phyloP scores from a whole-genome alignment of 2,888 invertebrate species.

The Phymatocera aterrima region DNA sequence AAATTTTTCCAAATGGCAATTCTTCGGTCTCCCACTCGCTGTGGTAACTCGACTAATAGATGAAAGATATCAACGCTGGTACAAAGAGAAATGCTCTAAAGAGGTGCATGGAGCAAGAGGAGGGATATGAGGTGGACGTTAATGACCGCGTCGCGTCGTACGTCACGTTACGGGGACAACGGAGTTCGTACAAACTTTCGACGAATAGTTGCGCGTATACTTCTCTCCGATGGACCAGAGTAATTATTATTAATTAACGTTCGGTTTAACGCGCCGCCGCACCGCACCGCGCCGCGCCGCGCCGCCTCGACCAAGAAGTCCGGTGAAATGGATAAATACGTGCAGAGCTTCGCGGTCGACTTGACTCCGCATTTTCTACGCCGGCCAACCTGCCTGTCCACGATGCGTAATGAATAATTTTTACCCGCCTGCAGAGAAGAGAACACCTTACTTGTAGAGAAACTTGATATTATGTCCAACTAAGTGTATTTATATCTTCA shows the following conservation, averaged over 20 bases:
- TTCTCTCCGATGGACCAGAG: constrained; percentile 40
- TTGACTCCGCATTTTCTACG: no score
- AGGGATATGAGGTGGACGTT: not conserved
- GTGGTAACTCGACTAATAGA: no score
- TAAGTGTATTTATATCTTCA: not conserved
- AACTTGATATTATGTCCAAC: not conserved
- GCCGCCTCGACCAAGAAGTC: no score
- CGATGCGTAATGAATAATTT: no score
- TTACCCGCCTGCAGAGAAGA: no score
- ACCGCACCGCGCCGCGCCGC: no score
- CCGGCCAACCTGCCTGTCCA: no score
- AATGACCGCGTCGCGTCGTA: constrained; percentile 8
- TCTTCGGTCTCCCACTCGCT: no score
- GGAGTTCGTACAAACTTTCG: not conserved
- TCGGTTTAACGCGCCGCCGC: constrained; percentile 46
- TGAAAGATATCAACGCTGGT: no score
- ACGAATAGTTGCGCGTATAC: not conserved
- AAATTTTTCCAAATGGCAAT: no score
- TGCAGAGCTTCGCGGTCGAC: no score
- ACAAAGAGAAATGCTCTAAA: not conserved
- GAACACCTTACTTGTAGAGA: not conserved
- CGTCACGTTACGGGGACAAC: constrained; percentile 16
- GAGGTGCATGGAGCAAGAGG: not conserved
- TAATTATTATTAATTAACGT: constrained; percentile 60
- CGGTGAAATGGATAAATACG: no score